A percentile compares a stretch with the other conserved stretches of the same genome.
phyloP scores from a whole-genome alignment of 2,888 invertebrate genomes.

The Gari tellinella region DNA sequence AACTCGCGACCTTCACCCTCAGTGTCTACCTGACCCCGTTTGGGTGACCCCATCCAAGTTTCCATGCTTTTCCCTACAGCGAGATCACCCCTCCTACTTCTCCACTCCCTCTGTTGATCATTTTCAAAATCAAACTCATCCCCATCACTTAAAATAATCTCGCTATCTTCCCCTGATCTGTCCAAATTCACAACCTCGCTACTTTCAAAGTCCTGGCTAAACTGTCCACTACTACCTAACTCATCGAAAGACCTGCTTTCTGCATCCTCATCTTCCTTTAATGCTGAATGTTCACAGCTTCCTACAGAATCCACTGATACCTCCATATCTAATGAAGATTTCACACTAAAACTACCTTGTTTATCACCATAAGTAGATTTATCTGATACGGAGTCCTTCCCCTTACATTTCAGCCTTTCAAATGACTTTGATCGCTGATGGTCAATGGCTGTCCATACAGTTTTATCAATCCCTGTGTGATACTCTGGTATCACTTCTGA shows the following conservation, averaged over 20 bases:
- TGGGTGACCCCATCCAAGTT: conserved; percentile 38
- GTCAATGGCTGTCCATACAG: conserved; percentile 69
- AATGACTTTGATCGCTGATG: conserved; percentile 67
- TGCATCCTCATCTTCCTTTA: too few relatives aligned
- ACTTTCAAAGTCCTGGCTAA: conserved; percentile 1
- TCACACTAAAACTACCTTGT: neutral
- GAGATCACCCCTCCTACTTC: conserved; percentile 37
- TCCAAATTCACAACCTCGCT: neutral
- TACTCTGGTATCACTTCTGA: conserved; percentile 52
- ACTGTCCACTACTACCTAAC: conserved; percentile 2
- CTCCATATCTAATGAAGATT: conserved; percentile 29
- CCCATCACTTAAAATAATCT: conserved; percentile 27
- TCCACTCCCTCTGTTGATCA: conserved; percentile 40
- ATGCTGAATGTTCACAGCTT: too few relatives aligned
- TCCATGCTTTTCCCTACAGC: conserved; percentile 56
- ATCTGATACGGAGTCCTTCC: conserved; percentile 25
- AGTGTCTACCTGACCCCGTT: neutral
- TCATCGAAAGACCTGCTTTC: neutral
- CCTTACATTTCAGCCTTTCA: conserved; percentile 58
- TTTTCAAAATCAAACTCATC: conserved; percentile 45
- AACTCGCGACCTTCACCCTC: conserved; percentile 18
- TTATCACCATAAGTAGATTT: conserved; percentile 10
- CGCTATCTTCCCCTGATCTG: too few relatives aligned
- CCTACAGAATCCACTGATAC: neutral
- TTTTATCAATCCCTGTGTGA: conserved; percentile 68